A percentile compares a stretch with the other conserved stretches of the same genome.
Conservation (phyloP, 2,797 vertebrate genomes). For the Trachurus trachurus region DNA sequence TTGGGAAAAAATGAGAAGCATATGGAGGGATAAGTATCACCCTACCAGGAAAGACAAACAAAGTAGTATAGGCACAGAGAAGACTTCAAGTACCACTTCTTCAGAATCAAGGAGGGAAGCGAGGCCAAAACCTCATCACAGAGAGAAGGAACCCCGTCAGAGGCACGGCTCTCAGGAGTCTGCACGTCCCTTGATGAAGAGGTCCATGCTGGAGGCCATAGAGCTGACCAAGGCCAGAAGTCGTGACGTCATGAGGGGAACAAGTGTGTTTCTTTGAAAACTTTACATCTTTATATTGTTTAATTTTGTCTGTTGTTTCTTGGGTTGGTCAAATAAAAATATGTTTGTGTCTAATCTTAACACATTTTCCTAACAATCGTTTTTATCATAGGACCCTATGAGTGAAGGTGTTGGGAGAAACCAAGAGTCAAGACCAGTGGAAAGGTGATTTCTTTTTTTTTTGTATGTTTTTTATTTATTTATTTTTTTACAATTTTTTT, state of each 20-base stretch:
- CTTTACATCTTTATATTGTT: not conserved
- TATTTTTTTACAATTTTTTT: no score
- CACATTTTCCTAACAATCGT: slow-evolving; percentile 6
- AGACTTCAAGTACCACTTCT: not conserved
- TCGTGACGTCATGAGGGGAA: not conserved
- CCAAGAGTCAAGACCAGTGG: not conserved
- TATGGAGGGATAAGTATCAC: not conserved
- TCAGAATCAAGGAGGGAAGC: accelerated
- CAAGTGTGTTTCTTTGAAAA: slow-evolving; percentile 39
- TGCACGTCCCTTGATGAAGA: slow-evolving; percentile 47
- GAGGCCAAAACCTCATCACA: not conserved
- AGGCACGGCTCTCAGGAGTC: not conserved
- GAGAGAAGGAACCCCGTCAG: not conserved
- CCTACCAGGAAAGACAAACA: slow-evolving; percentile 3
- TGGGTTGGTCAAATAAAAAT: not conserved
- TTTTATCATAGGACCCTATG: slow-evolving; percentile 24
- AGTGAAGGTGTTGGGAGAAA: slow-evolving; percentile 44
- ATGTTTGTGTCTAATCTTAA: not conserved
- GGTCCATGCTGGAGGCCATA: slow-evolving; percentile 7
- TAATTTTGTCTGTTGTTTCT: not conserved
- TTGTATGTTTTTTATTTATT: no score
- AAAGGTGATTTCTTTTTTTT: slow-evolving; percentile 26
- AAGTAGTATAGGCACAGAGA: accelerated
- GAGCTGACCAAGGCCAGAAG: slow-evolving; percentile 5
- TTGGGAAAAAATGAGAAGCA: not conserved